A percentile compares a stretch with the other conserved stretches of the same genome.
Evolutionary conservation across 1,140 invertebrate species (phyloP).

Genomic region (Meloidogyne hapla): DNA sequence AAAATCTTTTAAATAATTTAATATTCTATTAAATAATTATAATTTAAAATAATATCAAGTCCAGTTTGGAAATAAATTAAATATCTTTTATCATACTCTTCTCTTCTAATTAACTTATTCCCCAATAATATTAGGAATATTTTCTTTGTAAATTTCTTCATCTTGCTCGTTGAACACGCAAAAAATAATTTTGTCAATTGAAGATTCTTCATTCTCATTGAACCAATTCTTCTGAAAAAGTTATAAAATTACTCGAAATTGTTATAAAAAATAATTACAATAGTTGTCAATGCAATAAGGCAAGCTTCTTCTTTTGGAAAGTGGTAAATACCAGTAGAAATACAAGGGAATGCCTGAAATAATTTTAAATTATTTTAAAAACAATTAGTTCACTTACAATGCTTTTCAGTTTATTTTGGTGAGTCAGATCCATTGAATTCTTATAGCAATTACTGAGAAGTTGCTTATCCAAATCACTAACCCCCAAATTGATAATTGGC

Average conservation of each 20-base stretch:
- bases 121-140: slow-evolving; percentile 23
- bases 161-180: slow-evolving; percentile 34
- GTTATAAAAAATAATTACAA: neutral
- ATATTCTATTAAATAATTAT: too few relatives aligned
- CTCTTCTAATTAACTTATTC: neutral
- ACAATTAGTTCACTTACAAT: slow-evolving; percentile 10
- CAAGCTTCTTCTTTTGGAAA: slow-evolving; percentile 39
- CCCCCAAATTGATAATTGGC: slow-evolving; percentile 13
- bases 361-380: slow-evolving; percentile 5
- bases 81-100: neutral
- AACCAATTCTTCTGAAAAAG: slow-evolving; percentile 11
- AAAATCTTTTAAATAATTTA: too few relatives aligned
- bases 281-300: slow-evolving; percentile 30
- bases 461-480: slow-evolving; percentile 15
- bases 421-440: slow-evolving; percentile 36
- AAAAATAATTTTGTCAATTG: slow-evolving; percentile 35
- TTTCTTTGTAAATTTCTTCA: slow-evolving; percentile 25
- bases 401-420: slow-evolving; percentile 25
- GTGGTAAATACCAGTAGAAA: slow-evolving; percentile 39
- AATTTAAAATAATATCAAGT: neutral
- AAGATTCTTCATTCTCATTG: neutral
- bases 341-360: slow-evolving; percentile 39
- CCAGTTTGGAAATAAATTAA: too few relatives aligned
- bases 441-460: slow-evolving; percentile 27
- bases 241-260: neutral